Evolutionary conservation across 2,888 invertebrate genomes (phyloP).

Genomic region (Liodrosophila aerea): DNA sequence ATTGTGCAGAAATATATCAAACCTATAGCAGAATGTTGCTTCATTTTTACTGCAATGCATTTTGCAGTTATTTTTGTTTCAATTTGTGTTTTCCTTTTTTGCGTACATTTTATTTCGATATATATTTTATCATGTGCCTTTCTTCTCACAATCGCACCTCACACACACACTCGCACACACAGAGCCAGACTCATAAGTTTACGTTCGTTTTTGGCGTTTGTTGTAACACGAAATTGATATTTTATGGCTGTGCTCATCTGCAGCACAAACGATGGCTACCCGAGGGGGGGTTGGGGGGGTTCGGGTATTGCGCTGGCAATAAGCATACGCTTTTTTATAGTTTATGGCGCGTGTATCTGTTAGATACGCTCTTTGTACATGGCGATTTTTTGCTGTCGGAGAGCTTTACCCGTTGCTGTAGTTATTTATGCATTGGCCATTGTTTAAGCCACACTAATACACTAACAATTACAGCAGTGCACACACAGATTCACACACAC

Average conservation of each 20-base stretch:
- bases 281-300: neutral
- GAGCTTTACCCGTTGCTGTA: slow-evolving; percentile 16
- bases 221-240: slow-evolving; percentile 77
- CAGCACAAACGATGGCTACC: slow-evolving; percentile 16
- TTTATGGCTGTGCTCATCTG: slow-evolving; percentile 75
- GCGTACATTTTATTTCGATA: slow-evolving; percentile 52
- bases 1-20: slow-evolving; percentile 24
- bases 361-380: slow-evolving; percentile 62
- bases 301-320: slow-evolving; percentile 10
- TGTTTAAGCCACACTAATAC: slow-evolving; percentile 61
- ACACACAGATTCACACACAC: slow-evolving; percentile 12
- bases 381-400: slow-evolving; percentile 15
- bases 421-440: slow-evolving; percentile 74
- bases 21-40: slow-evolving; percentile 32
- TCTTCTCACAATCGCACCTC: too few relatives aligned
- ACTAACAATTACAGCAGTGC: slow-evolving; percentile 21
- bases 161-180: too few relatives aligned
- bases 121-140: slow-evolving; percentile 49
- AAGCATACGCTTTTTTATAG: slow-evolving; percentile 72
- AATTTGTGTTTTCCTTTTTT: slow-evolving; percentile 10
- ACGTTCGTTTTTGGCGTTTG: slow-evolving; percentile 71
- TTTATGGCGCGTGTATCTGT: slow-evolving; percentile 76
- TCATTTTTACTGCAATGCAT: slow-evolving; percentile 69
- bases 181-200: slow-evolving; percentile 63
- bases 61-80: slow-evolving; percentile 58